A percentile compares a stretch with the other conserved stretches of the same genome.
Evolutionary conservation across 2,113 vertebrate species (phyloP).

Genomic region (Tyrannus savana): DNA sequence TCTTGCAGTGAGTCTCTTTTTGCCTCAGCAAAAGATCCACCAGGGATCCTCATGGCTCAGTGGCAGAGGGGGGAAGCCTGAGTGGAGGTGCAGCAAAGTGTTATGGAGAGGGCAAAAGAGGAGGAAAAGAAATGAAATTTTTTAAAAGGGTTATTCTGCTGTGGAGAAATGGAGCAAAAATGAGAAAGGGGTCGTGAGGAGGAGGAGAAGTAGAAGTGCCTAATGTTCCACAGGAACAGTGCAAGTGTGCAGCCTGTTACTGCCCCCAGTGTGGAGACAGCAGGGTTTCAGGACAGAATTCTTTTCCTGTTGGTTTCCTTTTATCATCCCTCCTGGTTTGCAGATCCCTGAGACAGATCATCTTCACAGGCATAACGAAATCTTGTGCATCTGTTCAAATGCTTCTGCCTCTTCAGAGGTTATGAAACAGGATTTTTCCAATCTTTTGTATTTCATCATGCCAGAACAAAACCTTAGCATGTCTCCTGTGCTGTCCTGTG

Average conservation of each 20-base stretch:
- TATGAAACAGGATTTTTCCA: background rate
- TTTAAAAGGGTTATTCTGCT: background rate
- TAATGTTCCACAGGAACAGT: background rate
- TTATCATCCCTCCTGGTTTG: background rate
- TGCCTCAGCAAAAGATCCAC: background rate
- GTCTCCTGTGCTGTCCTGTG: background rate
- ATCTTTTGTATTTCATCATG: background rate
- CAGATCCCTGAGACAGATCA: background rate
- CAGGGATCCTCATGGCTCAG: background rate
- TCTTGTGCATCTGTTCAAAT: background rate
- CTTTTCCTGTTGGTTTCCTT: background rate
- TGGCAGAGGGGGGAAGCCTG: background rate
- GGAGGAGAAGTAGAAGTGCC: background rate
- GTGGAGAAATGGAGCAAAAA: background rate
- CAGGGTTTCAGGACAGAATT: background rate
- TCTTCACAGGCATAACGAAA: background rate
- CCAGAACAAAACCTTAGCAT: background rate
- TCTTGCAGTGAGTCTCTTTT: background rate
- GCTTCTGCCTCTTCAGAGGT: background rate
- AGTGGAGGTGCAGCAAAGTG: background rate
- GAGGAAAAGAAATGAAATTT: no score
- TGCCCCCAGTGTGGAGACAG: background rate
- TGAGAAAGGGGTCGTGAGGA: background rate
- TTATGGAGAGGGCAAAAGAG: background rate
- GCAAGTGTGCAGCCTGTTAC: background rate